Evolutionary conservation across 2,888 invertebrate genomes (phyloP).

Genomic region (Cephus sareptanus): DNA sequence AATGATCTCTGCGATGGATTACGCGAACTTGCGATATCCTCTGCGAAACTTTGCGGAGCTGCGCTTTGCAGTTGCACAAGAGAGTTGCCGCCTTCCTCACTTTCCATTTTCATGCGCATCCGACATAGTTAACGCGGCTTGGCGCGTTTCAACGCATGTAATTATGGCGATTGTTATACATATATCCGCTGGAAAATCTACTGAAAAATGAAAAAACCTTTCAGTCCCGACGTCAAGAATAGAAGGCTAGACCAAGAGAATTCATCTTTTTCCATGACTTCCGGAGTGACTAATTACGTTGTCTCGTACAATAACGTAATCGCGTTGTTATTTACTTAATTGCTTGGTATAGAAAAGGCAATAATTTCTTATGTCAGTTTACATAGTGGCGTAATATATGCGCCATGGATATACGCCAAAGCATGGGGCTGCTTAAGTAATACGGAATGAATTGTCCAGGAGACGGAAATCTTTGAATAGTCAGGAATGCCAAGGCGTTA

Average conservation of each 20-base stretch:
- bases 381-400: neutral
- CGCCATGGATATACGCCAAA: neutral
- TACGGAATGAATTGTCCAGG: neutral
- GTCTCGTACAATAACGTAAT: conserved; percentile 31
- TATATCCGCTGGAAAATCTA: conserved; percentile 38
- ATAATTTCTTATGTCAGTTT: neutral
- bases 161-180: conserved; percentile 36
- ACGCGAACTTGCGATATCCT: neutral
- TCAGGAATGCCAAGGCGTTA: neutral
- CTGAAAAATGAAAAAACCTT: conserved; percentile 1
- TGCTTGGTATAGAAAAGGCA: conserved; percentile 9
- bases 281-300: conserved; percentile 35
- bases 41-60: neutral
- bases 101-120: conserved; percentile 55
- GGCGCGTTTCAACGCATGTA: conserved; percentile 30
- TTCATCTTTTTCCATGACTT: conserved; percentile 22
- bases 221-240: neutral
- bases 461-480: neutral
- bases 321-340: conserved; percentile 39
- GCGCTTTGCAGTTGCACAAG: conserved; percentile 21
- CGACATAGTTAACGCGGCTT: conserved; percentile 40
- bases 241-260: neutral
- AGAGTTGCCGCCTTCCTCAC: conserved; percentile 47
- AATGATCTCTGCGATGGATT: neutral
- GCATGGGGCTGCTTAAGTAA: neutral